Evolutionary conservation across 2,797 vertebrate species (phyloP).

Genomic region (Aulostomus chinensis): DNA sequence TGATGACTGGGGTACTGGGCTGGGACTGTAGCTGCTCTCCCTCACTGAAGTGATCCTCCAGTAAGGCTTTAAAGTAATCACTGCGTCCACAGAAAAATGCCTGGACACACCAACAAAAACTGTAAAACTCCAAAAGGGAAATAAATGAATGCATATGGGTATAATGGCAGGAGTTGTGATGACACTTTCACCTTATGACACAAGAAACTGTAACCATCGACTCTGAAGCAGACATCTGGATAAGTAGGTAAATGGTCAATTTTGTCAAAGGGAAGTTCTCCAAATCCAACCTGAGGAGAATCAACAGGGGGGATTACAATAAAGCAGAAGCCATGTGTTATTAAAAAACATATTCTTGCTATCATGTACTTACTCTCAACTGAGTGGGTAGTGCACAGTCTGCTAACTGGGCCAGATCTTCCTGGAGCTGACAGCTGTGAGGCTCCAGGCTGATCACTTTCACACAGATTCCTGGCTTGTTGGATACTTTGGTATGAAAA

Average conservation of each 20-base stretch:
- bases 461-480: constrained; percentile 94
- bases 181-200: constrained; percentile 94
- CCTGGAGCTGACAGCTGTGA: constrained; percentile 85
- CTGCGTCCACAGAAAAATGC: constrained; percentile 96
- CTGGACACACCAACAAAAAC: constrained; percentile 68
- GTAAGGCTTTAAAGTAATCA: constrained; percentile 95
- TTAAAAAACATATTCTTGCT: not conserved
- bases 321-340: not conserved
- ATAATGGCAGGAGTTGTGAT: no score
- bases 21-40: constrained; percentile 86
- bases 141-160: no score
- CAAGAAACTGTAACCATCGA: constrained; percentile 87
- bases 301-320: not conserved
- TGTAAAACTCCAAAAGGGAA: not conserved
- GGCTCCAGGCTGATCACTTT: constrained; percentile 94
- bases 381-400: constrained; percentile 90
- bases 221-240: constrained; percentile 92
- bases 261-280: constrained; percentile 92
- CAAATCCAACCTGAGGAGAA: constrained; percentile 87
- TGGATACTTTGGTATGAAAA: constrained; percentile 81
- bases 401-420: constrained; percentile 91
- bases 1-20: constrained; percentile 89
- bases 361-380: constrained; percentile 80
- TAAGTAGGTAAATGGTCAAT: constrained; percentile 88
- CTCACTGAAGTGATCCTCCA: constrained; percentile 95